phyloP scores from a whole-genome alignment of 1,140 invertebrate species.

The Formica exsecta region DNA sequence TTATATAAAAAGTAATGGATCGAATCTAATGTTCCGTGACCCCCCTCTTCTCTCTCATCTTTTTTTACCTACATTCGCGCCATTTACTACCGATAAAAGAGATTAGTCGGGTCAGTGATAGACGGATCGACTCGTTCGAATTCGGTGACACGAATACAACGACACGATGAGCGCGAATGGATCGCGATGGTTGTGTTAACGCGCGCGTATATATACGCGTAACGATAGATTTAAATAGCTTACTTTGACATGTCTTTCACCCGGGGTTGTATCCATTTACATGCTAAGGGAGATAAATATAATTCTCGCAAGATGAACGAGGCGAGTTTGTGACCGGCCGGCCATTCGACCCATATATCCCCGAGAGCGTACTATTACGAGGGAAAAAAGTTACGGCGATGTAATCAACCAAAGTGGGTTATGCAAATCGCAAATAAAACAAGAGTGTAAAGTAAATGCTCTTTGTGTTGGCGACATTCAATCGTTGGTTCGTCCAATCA shows the following conservation, averaged over 20 bases:
- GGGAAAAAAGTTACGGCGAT: not conserved
- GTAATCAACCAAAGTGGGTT: conserved; percentile 16
- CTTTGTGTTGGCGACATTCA: not conserved
- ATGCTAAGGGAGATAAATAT: conserved; percentile 47
- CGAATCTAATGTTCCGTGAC: too few species aligned
- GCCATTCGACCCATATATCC: conserved; percentile 33
- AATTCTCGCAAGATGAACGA: conserved; percentile 45
- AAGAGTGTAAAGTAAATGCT: not conserved
- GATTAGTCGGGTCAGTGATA: conserved; percentile 40
- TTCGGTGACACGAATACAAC: conserved; percentile 16
- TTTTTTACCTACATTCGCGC: not conserved
- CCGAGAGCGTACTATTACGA: conserved; percentile 15
- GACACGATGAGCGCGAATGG: conserved; percentile 35
- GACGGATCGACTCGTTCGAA: conserved; percentile 3
- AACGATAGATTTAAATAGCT: conserved; percentile 50
- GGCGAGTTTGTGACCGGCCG: conserved; percentile 1
- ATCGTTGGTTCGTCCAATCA: not conserved
- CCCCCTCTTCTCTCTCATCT: not conserved
- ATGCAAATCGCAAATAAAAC: conserved; percentile 5
- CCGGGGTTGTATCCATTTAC: conserved; percentile 17
- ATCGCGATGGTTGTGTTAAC: not conserved
- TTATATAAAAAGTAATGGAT: not conserved
- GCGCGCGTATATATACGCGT: not conserved
- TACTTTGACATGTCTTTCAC: conserved; percentile 40
- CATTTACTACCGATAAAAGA: conserved; percentile 12